These are phyloP conservation scores for Hyla sarda DNA, from an alignment of 2,113 vertebrate genomes.

Conservation along the genomic window DNA sequence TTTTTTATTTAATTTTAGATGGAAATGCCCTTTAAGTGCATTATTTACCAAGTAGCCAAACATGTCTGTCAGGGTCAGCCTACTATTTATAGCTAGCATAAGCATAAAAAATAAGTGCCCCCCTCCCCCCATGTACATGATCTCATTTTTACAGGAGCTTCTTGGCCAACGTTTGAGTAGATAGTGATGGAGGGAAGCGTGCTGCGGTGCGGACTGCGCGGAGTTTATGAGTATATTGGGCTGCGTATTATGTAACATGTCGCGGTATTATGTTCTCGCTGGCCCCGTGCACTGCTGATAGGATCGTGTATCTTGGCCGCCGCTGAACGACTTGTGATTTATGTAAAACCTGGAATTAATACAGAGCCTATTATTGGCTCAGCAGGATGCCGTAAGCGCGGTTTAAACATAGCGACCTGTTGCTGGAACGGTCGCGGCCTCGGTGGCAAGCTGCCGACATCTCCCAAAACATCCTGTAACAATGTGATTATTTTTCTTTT, in stretches of 20 bases:
- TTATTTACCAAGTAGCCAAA: background rate
- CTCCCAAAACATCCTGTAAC: conserved; percentile 31
- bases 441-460: conserved; percentile 32
- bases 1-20: background rate
- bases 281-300: background rate
- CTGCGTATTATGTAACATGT: conserved; percentile 42
- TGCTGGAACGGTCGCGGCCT: conserved; percentile 27
- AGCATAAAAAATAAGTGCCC: background rate
- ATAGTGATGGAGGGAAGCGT: background rate
- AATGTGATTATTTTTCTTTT: background rate
- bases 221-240: conserved; percentile 2
- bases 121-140: background rate
- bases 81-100: background rate
- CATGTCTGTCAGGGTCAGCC: background rate
- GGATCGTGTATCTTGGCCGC: conserved; percentile 44
- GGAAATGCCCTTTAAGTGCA: background rate
- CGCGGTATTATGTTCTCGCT: conserved; percentile 12
- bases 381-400: conserved; percentile 1
- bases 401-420: conserved; percentile 45
- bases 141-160: background rate
- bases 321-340: conserved; percentile 42
- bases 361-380: conserved; percentile 40
- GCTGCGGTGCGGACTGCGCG: background rate
- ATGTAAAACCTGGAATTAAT: conserved; percentile 52
- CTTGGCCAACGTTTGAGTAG: background rate